phyloP scores from a whole-genome alignment of 2,113 vertebrate genomes.

The Rhea pennata region DNA sequence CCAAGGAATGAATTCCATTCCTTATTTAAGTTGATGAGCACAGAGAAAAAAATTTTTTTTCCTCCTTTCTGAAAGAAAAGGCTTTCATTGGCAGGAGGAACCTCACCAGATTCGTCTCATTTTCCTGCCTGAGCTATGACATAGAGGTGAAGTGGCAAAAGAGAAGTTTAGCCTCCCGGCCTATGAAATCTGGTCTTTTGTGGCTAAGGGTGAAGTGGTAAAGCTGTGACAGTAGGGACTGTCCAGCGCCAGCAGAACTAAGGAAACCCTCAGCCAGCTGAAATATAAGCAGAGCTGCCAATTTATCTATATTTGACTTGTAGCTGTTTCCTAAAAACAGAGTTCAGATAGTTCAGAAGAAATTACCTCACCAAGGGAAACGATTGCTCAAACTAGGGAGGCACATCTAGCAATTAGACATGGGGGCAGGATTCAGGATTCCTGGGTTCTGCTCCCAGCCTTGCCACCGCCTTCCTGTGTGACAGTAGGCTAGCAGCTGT shows the following conservation, averaged over 20 bases:
- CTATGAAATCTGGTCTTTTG: neutral
- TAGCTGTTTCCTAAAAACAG: neutral
- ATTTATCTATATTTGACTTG: neutral
- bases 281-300: neutral
- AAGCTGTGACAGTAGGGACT: neutral
- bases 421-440: neutral
- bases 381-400: neutral
- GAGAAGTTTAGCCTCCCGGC: neutral
- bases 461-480: neutral
- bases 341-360: neutral
- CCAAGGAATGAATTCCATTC: conserved; percentile 33
- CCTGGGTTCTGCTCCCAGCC: neutral
- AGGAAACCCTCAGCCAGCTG: neutral
- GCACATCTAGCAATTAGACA: neutral
- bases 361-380: neutral
- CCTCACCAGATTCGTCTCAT: neutral
- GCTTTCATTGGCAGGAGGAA: neutral
- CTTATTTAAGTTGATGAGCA: neutral
- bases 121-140: neutral
- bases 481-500: neutral
- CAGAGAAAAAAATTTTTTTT: neutral
- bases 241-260: neutral
- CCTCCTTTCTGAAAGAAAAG: neutral
- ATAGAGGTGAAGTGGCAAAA: neutral
- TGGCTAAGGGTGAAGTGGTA: neutral